These are phyloP conservation scores for Ceratothoa steindachneri DNA, from an alignment of 2,888 invertebrate genomes.

Conservation along the genomic window DNA sequence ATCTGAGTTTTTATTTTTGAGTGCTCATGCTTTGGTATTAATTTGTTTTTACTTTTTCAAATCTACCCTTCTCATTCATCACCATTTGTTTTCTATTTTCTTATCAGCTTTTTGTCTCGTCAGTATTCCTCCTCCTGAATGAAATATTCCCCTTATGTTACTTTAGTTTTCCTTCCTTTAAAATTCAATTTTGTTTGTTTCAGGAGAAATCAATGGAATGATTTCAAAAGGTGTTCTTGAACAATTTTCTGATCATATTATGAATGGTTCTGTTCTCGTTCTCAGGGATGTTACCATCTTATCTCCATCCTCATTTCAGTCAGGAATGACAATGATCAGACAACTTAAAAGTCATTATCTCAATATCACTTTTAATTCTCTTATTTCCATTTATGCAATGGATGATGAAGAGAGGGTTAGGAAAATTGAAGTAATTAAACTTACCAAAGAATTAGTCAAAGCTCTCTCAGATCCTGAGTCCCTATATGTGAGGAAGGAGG, in stretches of 20 bases:
- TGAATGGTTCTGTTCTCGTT: slow-evolving; percentile 23
- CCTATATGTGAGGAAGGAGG: background rate
- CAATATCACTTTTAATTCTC: slow-evolving; percentile 27
- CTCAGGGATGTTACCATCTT: slow-evolving; percentile 26
- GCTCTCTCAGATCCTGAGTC: background rate
- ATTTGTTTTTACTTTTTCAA: background rate
- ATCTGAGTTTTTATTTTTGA: background rate
- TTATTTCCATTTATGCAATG: slow-evolving; percentile 23
- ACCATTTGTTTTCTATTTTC: no score
- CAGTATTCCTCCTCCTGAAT: no score
- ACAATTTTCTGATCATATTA: slow-evolving; percentile 7
- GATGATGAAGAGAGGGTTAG: slow-evolving; percentile 13
- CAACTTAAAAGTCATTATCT: slow-evolving; percentile 25
- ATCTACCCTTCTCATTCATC: no score
- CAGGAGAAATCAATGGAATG: slow-evolving; percentile 35
- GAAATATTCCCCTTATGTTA: no score
- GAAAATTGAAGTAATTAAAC: background rate
- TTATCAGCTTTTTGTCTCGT: no score
- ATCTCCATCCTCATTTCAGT: slow-evolving; percentile 15
- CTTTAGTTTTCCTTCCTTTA: background rate
- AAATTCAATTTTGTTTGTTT: background rate
- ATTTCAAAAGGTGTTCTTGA: slow-evolving; percentile 26
- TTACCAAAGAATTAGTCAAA: background rate
- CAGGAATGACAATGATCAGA: background rate
- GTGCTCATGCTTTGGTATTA: background rate